Conservation (phyloP, 2,888 invertebrate species). For the Dorcus parallelipipedus region DNA sequence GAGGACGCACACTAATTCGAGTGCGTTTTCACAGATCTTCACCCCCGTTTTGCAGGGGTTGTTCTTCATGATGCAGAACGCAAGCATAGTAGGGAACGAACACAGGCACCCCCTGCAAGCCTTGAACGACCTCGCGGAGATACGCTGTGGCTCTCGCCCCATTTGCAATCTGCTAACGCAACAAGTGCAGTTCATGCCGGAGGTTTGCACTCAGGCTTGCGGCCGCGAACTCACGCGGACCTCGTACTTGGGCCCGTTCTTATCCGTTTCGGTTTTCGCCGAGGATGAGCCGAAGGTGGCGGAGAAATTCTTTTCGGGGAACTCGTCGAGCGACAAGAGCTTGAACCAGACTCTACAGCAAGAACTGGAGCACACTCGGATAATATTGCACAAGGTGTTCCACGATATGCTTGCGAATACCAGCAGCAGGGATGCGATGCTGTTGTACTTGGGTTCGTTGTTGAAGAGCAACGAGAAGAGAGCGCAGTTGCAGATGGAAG, state of each 20-base stretch:
- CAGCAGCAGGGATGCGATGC: constrained; percentile 73
- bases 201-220: constrained; percentile 67
- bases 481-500: constrained; percentile 87
- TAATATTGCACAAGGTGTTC: constrained; percentile 68
- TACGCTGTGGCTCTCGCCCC: constrained; percentile 73
- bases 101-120: constrained; percentile 61
- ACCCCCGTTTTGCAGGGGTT: constrained; percentile 68
- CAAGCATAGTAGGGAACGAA: constrained; percentile 66
- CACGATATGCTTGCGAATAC: constrained; percentile 53
- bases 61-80: constrained; percentile 63
- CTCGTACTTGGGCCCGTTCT: constrained; percentile 88
- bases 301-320: constrained; percentile 63
- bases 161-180: constrained; percentile 66
- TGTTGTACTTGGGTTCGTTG: constrained; percentile 76
- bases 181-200: constrained; percentile 71
- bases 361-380: constrained; percentile 76
- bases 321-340: constrained; percentile 58
- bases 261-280: constrained; percentile 87
- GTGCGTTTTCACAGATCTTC: constrained; percentile 58
- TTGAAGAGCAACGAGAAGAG: constrained; percentile 81
- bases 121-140: constrained; percentile 76
- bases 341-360: constrained; percentile 70
- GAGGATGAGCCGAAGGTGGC: constrained; percentile 91
- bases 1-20: constrained; percentile 54
- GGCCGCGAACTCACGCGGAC: constrained; percentile 85